Percentiles rank a stretch among this genome's conserved stretches.
Conservation (phyloP, 2,888 invertebrate species). For the Lasioglossum vierecki region DNA sequence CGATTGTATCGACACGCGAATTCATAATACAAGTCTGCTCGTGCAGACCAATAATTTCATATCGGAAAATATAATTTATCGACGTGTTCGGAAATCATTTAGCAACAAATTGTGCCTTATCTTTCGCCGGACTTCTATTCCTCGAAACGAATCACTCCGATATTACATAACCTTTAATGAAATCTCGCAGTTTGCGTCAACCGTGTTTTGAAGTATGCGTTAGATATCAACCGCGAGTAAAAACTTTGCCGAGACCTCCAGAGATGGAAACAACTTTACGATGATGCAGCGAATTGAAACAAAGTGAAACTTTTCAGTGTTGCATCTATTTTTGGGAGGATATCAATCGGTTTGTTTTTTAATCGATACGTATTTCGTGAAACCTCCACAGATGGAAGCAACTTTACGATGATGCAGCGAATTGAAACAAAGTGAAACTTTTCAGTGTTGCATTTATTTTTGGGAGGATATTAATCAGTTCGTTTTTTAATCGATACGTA, state of each 20-base stretch:
- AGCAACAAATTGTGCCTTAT: conserved; percentile 43
- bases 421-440: too few relatives aligned
- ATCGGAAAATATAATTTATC: conserved; percentile 2
- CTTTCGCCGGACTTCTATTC: conserved; percentile 2
- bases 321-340: too few relatives aligned
- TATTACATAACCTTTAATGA: conserved; percentile 31
- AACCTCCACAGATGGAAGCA: too few relatives aligned
- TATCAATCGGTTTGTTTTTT: too few relatives aligned
- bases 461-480: too few relatives aligned
- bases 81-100: conserved; percentile 4
- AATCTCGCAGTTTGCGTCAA: neutral
- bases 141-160: conserved; percentile 15
- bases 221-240: neutral
- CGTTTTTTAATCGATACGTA: too few relatives aligned
- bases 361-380: too few relatives aligned
- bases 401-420: too few relatives aligned
- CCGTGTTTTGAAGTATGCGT: neutral
- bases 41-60: conserved; percentile 13
- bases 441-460: too few relatives aligned
- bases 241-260: neutral
- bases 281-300: too few relatives aligned
- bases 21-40: conserved; percentile 6
- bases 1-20: conserved; percentile 48
- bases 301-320: too few relatives aligned
- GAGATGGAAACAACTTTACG: too few relatives aligned